These are phyloP conservation scores for Aquatica leii DNA, from an alignment of 2,888 invertebrate species.

Conservation along the genomic window DNA sequence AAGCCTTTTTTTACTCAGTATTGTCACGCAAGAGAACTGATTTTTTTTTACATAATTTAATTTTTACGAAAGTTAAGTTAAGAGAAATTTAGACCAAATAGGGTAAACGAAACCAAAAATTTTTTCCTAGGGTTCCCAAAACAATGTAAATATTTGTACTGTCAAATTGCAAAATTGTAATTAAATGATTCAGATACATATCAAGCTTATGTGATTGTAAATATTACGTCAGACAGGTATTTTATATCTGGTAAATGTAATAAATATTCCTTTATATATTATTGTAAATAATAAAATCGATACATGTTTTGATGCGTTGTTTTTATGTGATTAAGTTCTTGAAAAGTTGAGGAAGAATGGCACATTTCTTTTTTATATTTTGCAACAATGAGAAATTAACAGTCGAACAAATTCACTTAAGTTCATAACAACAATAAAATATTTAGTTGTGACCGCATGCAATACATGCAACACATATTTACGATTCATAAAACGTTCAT, in stretches of 20 bases:
- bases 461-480: constrained; percentile 34
- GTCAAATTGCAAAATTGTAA: constrained; percentile 14
- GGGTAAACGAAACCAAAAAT: constrained; percentile 33
- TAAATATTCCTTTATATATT: constrained; percentile 26
- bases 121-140: constrained; percentile 17
- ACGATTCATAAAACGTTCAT: constrained; percentile 34
- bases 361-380: constrained; percentile 18
- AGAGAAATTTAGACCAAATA: constrained; percentile 19
- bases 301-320: constrained; percentile 17
- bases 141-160: neutral
- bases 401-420: constrained; percentile 32
- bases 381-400: constrained; percentile 23
- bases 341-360: too few relatives aligned
- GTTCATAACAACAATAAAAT: constrained; percentile 33
- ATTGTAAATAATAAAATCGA: constrained; percentile 26
- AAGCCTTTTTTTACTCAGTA: constrained; percentile 14
- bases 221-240: constrained; percentile 20
- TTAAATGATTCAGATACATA: constrained; percentile 29
- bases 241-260: constrained; percentile 15
- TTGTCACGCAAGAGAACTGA: constrained; percentile 23
- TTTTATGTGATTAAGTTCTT: too few relatives aligned
- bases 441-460: constrained; percentile 33
- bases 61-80: constrained; percentile 4
- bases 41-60: constrained; percentile 15
- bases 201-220: constrained; percentile 35